Percentiles rank a stretch among this genome's conserved stretches.
These are phyloP conservation scores for Agriopis leucophaearia DNA, from an alignment of 2,888 invertebrate species.

Conservation along the genomic window DNA sequence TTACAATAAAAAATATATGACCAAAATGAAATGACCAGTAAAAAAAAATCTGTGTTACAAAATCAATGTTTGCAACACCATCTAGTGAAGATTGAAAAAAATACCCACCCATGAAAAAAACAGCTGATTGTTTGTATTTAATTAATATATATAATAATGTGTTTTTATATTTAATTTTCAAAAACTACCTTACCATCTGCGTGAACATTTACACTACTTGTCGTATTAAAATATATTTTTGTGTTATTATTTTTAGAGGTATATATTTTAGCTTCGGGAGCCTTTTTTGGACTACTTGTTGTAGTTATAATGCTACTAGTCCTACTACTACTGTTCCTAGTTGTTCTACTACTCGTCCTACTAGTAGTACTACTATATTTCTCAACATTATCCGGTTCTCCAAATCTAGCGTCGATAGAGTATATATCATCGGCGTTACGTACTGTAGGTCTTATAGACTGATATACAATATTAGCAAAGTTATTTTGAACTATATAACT, in stretches of 20 bases:
- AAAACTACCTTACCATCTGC: conserved; percentile 43
- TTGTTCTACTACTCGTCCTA: neutral
- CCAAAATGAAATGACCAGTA: too few relatives aligned
- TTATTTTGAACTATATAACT: neutral
- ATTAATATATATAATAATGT: neutral
- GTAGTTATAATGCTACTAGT: neutral
- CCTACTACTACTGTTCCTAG: neutral
- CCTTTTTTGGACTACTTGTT: neutral
- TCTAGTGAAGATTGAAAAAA: too few relatives aligned
- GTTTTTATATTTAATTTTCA: conserved; percentile 36
- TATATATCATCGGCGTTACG: neutral
- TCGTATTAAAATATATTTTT: conserved; percentile 50
- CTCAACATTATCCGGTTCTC: neutral
- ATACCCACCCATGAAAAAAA: too few relatives aligned
- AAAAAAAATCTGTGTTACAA: too few relatives aligned
- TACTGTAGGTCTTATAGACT: conserved; percentile 3
- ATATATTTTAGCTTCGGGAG: neutral
- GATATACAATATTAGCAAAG: neutral
- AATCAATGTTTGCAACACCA: too few relatives aligned
- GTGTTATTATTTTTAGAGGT: conserved; percentile 18
- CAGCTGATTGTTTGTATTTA: neutral
- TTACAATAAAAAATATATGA: too few relatives aligned
- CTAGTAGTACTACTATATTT: neutral
- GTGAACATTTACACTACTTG: conserved; percentile 52
- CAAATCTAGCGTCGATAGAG: neutral